Percentiles rank a stretch among this genome's conserved stretches.
Evolutionary conservation across 2,888 invertebrate species (phyloP).

Genomic region (Crocallis elinguaria): DNA sequence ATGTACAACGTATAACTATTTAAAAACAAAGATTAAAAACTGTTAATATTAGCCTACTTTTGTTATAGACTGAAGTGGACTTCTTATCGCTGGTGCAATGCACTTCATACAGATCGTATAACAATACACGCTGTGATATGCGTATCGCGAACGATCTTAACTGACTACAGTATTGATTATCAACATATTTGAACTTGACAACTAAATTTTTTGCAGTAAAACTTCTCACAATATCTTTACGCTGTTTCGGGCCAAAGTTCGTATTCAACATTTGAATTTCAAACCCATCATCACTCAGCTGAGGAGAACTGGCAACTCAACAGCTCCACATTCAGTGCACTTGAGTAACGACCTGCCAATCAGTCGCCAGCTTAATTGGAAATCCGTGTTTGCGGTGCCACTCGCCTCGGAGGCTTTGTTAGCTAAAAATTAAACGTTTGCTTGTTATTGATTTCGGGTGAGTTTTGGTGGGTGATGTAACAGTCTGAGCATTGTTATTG

Average conservation of each 20-base stretch:
- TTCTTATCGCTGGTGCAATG: no score
- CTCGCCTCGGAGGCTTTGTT: constrained; percentile 75
- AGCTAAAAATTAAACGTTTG: constrained; percentile 77
- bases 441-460: constrained; percentile 36
- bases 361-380: constrained; percentile 83
- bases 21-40: no score
- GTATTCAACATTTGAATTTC: constrained; percentile 28
- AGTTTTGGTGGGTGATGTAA: constrained; percentile 11
- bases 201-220: no score
- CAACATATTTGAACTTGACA: no score
- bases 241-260: background rate
- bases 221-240: no score
- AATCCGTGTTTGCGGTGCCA: constrained; percentile 83
- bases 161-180: no score
- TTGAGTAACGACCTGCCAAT: constrained; percentile 85
- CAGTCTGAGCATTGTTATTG: background rate
- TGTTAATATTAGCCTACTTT: no score
- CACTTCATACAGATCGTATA: no score
- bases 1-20: no score
- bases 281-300: constrained; percentile 54
- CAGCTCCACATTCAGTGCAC: constrained; percentile 73
- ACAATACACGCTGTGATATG: no score
- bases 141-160: no score
- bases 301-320: constrained; percentile 36
- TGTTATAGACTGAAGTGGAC: no score